Base-by-base conservation (phyloP, 2,113 vertebrate genomes). In the Corythoichthys intestinalis region DNA sequence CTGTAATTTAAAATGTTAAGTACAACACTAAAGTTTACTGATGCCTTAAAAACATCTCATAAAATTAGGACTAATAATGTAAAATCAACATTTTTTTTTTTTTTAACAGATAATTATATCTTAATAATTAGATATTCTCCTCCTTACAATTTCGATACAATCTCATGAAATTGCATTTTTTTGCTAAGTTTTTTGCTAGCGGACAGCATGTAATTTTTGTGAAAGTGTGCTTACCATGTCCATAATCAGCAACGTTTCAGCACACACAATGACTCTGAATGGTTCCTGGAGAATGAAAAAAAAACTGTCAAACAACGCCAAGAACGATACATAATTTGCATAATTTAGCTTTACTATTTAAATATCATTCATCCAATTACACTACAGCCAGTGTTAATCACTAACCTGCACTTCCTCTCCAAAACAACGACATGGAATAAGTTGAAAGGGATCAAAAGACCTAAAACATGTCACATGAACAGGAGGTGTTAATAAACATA, bases 401-500 rank as follows among this genome's bases (percentile, higher is more conserved):
- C 90, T 72, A 87, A 99, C 97, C 94, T 92, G 93, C 48, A 93
- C 95, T 20, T 94, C 94, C 65, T 94, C 93, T 66, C 91, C 95
- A 89, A 99, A 99, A 12, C 82, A 69, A 84, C 91, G 91, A 90
- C 97, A 99, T 4, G 96, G 95, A 82, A 99, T 96, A 83, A 99
- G 89, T 87, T 97, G 95, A 92, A 99, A 99, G 3, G 97, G 97
- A 92, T 98, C 96, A 83, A 97, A 92, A 74, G 95, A 93, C 82
- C 97, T 98, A 76, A 44, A 72, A 87, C 65, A 48, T 14, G 50
- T 46, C 38, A 64, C 20, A 62, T 7, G 13, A 11, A 39, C 6
- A 38, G 7, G 14, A 61, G 41, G 37, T 41, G 39, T 15, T 20
- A 15, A 28, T 15, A n/a, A 9, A 64, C 15, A 48, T 50, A 28